Percentiles rank a stretch among this genome's conserved stretches.
Evolutionary conservation across 2,888 invertebrate genomes (phyloP).

Genomic region (Apodemia zela): DNA sequence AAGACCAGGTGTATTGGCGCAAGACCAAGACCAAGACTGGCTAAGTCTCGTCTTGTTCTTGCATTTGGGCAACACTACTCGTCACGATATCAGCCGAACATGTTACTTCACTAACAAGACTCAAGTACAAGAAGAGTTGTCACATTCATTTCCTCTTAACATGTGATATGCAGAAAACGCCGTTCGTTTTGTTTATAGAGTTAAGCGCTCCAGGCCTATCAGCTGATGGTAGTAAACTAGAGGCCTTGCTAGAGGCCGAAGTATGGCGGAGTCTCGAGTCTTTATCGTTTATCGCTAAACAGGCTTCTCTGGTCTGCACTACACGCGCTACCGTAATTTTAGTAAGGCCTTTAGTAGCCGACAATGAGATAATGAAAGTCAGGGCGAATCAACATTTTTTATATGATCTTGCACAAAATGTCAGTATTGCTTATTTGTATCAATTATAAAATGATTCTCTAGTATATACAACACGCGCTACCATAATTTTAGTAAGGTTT

Average conservation of each 20-base stretch:
- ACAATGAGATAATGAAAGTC: conserved; percentile 3
- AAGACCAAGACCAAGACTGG: too few species aligned
- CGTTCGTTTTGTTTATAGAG: not conserved
- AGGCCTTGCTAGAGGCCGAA: conserved; percentile 22
- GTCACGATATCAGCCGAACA: too few species aligned
- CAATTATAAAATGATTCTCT: too few species aligned
- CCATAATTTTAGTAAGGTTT: not conserved
- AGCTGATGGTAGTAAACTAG: conserved; percentile 24
- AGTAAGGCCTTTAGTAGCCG: conserved; percentile 10
- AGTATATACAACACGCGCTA: too few species aligned
- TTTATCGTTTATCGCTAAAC: conserved; percentile 56
- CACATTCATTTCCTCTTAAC: not conserved
- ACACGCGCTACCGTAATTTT: conserved; percentile 13
- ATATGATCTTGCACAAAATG: not conserved
- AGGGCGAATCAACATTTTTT: not conserved
- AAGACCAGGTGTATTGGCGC: too few species aligned
- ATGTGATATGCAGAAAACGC: not conserved
- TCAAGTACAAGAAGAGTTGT: too few species aligned
- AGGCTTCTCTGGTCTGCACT: conserved; percentile 36
- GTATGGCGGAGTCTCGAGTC: conserved; percentile 35
- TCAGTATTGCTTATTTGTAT: too few species aligned
- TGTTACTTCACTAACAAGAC: too few species aligned
- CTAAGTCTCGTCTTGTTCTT: too few species aligned
- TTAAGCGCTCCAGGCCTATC: conserved; percentile 20
- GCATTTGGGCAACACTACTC: too few species aligned